Evolutionary conservation across 2,797 vertebrate genomes (phyloP).

Genomic region (Paguma larvata): DNA sequence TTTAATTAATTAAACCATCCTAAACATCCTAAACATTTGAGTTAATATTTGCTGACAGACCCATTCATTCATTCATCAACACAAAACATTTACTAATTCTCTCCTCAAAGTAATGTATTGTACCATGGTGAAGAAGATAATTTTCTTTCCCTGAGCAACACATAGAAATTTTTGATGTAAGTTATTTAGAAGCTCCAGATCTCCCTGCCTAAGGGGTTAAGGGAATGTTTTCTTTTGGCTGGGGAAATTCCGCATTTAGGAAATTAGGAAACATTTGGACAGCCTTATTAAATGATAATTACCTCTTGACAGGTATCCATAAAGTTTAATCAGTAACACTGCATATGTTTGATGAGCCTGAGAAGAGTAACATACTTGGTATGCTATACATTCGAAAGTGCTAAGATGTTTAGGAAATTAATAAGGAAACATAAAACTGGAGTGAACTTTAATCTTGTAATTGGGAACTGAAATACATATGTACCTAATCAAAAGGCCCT

Average conservation of each 20-base stretch:
- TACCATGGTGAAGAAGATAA: not conserved
- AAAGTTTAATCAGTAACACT: conserved; percentile 68
- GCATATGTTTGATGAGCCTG: conserved; percentile 62
- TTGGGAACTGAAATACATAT: conserved; percentile 70
- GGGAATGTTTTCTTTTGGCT: conserved; percentile 59
- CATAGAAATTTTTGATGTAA: not conserved
- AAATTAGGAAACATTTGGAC: conserved; percentile 66
- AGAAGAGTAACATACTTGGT: conserved; percentile 48
- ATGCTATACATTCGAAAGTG: conserved; percentile 50
- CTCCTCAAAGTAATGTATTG: not conserved
- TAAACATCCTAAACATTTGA: conserved; percentile 42
- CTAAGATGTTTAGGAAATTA: conserved; percentile 73
- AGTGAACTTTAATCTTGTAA: conserved; percentile 78
- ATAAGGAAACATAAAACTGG: conserved; percentile 69
- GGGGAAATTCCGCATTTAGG: conserved; percentile 48
- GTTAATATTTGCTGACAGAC: conserved; percentile 32
- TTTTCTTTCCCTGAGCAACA: conserved; percentile 6
- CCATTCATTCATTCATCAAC: not conserved
- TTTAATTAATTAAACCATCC: conserved; percentile 2
- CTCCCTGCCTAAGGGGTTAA: conserved; percentile 24
- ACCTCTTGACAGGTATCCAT: conserved; percentile 75
- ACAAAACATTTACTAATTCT: conserved; percentile 2
- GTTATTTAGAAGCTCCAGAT: not conserved
- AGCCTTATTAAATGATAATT: conserved; percentile 66
- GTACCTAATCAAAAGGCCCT: conserved; percentile 73